Base-by-base conservation (phyloP, 23 tunicate species). In the Halocynthia aurantium region DNA sequence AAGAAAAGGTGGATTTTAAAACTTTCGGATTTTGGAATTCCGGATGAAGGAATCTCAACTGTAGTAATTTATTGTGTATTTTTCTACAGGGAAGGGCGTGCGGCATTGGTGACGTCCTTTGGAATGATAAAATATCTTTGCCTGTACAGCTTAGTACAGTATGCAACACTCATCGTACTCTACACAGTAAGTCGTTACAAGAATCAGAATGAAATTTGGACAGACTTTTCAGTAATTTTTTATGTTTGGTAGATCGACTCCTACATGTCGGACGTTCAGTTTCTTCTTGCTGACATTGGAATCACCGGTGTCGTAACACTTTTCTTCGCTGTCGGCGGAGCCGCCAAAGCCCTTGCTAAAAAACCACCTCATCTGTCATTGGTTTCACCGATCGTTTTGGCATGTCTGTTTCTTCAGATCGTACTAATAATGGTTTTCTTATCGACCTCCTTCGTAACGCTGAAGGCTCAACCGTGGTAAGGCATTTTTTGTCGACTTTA, bases 71-170 rank as follows among this genome's bases (percentile, higher is more conserved):
- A 31, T 1, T 31, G 44, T 31, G 10, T 49, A 9, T 72, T 53
- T 52, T 11, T 52, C 6, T 74, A 17, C 12, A 71, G 78, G 68
- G 78, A 74, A 6, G 78, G 78, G 0, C 56, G 78, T 13, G 78
- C 78, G 18, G 78, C 78, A 1, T 17, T 74, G 18, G 78, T 74
- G 64, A 74, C 78, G 69, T 74, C 78, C 6, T 74, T 74, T 15
- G 78, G 78, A 52, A 74, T 74, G 78, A 74, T 74, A 44, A 74
- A 74, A 53, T 74, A 50, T 53, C 78, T 74, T 5, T 74, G 78
- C 57, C 6, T 74, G 1, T 74, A 74, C 18, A 53, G 78, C 64
- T 74, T 74, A 19, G 78, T 53, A 13, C 78, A 74, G 55, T 74
- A 74, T 53, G 31, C 19, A 44, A 53, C 78, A 8, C 64, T 74